phyloP scores from a whole-genome alignment of 2,113 vertebrate genomes.

The Phaetusa simplex region DNA sequence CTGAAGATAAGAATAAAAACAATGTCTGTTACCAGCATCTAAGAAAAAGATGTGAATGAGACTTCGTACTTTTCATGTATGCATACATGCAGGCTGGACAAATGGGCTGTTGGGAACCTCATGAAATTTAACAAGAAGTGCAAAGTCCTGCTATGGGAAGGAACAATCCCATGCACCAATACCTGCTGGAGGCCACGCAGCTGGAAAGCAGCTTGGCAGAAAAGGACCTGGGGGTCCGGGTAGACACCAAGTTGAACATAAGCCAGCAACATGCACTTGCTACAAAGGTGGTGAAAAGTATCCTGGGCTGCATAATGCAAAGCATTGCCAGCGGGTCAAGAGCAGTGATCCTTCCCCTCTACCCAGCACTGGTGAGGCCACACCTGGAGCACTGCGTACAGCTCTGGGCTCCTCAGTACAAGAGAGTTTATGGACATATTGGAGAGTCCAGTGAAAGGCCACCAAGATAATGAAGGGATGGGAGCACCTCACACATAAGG shows the following conservation, averaged over 20 bases:
- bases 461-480: neutral
- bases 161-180: fast-evolving
- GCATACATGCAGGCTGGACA: neutral
- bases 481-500: fast-evolving
- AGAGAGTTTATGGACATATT: fast-evolving
- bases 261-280: fast-evolving
- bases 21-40: neutral
- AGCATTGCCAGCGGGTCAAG: neutral
- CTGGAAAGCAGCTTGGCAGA: neutral
- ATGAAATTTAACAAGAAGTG: neutral
- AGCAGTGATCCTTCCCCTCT: neutral
- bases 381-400: too few species aligned
- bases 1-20: neutral
- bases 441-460: neutral
- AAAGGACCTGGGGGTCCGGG: fast-evolving
- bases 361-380: neutral
- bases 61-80: neutral
- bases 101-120: neutral
- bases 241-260: fast-evolving
- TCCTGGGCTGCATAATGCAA: neutral
- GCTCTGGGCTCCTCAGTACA: neutral
- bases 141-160: neutral
- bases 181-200: fast-evolving
- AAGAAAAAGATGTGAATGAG: neutral
- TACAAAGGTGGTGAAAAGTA: neutral